Evolutionary conservation across 23 tunicate species (phyloP).

Genomic region (Ascidia mentula): DNA sequence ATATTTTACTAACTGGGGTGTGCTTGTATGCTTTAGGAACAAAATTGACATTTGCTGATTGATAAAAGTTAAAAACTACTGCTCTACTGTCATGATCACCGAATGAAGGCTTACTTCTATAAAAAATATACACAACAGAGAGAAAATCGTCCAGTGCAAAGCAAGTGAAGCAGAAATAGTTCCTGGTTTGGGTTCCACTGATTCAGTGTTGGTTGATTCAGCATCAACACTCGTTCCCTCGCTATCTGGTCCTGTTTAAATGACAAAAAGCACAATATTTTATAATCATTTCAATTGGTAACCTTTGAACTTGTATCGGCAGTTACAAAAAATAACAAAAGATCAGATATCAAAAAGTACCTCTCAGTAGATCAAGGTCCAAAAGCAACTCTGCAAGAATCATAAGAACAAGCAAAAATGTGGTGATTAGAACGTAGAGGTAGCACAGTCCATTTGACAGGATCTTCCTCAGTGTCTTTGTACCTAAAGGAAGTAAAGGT

Average conservation of each 20-base stretch:
- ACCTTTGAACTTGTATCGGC: too few relatives aligned
- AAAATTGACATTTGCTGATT: too few relatives aligned
- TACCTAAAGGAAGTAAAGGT: background rate
- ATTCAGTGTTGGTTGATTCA: background rate
- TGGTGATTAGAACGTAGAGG: slow-evolving; percentile 20
- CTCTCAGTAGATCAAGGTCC: slow-evolving; percentile 16
- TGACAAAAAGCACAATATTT: background rate
- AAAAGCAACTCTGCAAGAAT: slow-evolving; percentile 31
- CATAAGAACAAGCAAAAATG: slow-evolving; percentile 16
- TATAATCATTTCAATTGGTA: too few relatives aligned
- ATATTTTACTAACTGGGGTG: too few relatives aligned
- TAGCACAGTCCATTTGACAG: background rate
- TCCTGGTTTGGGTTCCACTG: background rate
- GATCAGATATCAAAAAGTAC: slow-evolving; percentile 16
- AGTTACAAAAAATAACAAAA: too few relatives aligned
- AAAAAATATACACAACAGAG: slow-evolving; percentile 24
- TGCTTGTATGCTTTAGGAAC: too few relatives aligned
- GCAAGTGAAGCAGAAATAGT: background rate
- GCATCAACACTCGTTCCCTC: background rate
- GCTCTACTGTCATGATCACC: too few relatives aligned
- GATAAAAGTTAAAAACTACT: too few relatives aligned
- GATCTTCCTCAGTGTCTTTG: background rate
- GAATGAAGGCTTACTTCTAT: slow-evolving; percentile 23
- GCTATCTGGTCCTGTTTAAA: background rate
- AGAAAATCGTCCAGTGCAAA: slow-evolving; percentile 33